These are phyloP conservation scores for Montipora cactus DNA, from an alignment of 64 coral and sea anemone genomes.

Conservation along the genomic window DNA sequence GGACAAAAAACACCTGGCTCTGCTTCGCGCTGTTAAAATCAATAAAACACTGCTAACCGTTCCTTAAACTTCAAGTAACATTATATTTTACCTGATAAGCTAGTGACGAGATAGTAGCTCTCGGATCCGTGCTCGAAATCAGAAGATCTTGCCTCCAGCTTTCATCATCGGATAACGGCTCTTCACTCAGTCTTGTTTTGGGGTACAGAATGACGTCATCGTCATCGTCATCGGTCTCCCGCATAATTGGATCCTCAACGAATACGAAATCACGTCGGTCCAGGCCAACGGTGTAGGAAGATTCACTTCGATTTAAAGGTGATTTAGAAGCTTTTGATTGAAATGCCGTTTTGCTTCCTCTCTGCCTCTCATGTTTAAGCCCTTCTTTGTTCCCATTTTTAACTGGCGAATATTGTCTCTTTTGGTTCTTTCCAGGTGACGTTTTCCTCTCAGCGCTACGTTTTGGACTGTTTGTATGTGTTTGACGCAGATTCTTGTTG, in stretches of 20 bases:
- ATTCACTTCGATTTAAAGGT: not conserved
- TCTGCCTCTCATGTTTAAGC: not conserved
- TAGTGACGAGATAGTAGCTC: not conserved
- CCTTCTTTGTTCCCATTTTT: not conserved
- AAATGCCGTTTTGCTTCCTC: not conserved
- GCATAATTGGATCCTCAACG: not conserved
- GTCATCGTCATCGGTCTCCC: constrained; percentile 9
- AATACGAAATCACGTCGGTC: constrained; percentile 26
- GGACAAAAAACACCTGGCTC: too few relatives aligned
- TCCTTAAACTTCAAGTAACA: too few relatives aligned
- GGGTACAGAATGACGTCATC: not conserved
- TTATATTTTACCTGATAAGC: not conserved
- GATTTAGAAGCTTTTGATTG: not conserved
- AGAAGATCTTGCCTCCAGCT: not conserved
- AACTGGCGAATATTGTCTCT: not conserved
- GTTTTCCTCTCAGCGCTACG: not conserved
- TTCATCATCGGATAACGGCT: not conserved
- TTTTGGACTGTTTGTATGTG: not conserved
- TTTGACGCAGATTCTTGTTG: not conserved
- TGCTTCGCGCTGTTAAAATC: too few relatives aligned
- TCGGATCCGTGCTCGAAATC: not conserved
- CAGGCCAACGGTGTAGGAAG: constrained; percentile 9
- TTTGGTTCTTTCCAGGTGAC: not conserved
- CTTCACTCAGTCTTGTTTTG: not conserved
- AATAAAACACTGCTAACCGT: too few relatives aligned